Evolutionary conservation across 2,113 vertebrate genomes (phyloP), one percentile per base, ranked within the genome.

Genomic region (Pseudorasbora parva): DNA sequence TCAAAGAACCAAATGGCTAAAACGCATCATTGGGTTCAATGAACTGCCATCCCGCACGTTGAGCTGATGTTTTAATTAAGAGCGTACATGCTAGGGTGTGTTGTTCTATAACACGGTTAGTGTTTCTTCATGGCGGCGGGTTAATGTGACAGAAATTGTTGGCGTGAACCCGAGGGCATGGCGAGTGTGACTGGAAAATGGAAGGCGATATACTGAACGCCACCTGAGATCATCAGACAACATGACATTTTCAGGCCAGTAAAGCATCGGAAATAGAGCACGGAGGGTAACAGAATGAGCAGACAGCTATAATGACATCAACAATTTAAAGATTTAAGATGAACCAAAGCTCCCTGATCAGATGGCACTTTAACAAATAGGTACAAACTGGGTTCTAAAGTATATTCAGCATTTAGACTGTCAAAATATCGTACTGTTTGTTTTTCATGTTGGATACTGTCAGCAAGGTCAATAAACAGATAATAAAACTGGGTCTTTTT

Each of bases 1-100:
- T 78, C 25, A 47, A 71, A 76, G 23, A 81, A 76, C 12, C 62
- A 73, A 86, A 86, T 56, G 80, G 64, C 68, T 81, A 82, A 64
- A 82, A 49, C 80, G 56, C 68, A 82, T 78, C 73, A 71, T 37
- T 69, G 73, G 59, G 37, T 71, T 51, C 81, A n/a, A 74, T 64
- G 57, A 68, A 83, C 56, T 30, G 51, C 23, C 43, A 37, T 64
- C 45, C 21, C 9, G 25, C 72, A 83, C 54, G 9, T 17, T 37
- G 45, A 37, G 60, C 56, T 17, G 66, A 51, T 54, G 60, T 54
- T 85, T 81, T 81, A 85, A 85, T 85, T 81, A 72, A 57, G 30
- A 12, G 43, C 9, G 25, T 33, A 57, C 11, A 30, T 74, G n/a
- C 41, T 43, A 54, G 51, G 51, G 51, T 17, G 17, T 54, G 51